Conservation (phyloP, 2,888 invertebrate species). For the Drosophila meridionalis region DNA sequence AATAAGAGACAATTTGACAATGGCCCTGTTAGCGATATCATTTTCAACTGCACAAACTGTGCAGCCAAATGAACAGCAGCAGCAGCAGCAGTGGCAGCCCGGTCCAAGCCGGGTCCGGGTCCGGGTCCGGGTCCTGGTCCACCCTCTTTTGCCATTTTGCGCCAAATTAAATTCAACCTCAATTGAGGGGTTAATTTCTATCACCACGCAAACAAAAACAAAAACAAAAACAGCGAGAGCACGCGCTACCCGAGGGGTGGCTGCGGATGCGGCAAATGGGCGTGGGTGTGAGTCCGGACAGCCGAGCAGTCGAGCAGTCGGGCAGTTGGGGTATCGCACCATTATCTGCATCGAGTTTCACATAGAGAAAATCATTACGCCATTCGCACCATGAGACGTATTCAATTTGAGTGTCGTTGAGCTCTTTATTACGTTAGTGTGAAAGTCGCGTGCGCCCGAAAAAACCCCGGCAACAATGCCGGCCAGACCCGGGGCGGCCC, state of each 20-base stretch:
- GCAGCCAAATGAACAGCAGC: conserved; percentile 64
- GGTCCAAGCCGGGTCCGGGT: background rate
- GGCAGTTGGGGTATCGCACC: conserved; percentile 42
- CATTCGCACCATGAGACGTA: conserved; percentile 83
- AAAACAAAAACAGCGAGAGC: conserved; percentile 55
- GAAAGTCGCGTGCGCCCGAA: conserved; percentile 81
- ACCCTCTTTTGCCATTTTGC: conserved; percentile 80
- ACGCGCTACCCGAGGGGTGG: conserved; percentile 1
- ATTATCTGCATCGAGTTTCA: conserved; percentile 81
- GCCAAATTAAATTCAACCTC: conserved; percentile 85
- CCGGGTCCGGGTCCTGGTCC: conserved; percentile 14
- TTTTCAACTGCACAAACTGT: conserved; percentile 64
- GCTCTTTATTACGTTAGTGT: conserved; percentile 84
- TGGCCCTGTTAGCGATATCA: conserved; percentile 78
- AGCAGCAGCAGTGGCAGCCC: conserved; percentile 13
- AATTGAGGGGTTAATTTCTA: conserved; percentile 85
- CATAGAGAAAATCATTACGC: conserved; percentile 82
- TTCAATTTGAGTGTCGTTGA: conserved; percentile 84
- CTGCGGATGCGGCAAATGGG: conserved; percentile 23
- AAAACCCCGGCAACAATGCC: conserved; percentile 47
- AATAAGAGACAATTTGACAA: conserved; percentile 83
- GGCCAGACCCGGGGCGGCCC: conserved; percentile 37
- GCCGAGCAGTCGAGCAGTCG: background rate
- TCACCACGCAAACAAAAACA: conserved; percentile 82
- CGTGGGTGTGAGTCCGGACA: conserved; percentile 13